Evolutionary conservation across 2,113 vertebrate species (phyloP), one percentile per base, ranked within the genome.

Genomic region (Corythaixoides concolor): DNA sequence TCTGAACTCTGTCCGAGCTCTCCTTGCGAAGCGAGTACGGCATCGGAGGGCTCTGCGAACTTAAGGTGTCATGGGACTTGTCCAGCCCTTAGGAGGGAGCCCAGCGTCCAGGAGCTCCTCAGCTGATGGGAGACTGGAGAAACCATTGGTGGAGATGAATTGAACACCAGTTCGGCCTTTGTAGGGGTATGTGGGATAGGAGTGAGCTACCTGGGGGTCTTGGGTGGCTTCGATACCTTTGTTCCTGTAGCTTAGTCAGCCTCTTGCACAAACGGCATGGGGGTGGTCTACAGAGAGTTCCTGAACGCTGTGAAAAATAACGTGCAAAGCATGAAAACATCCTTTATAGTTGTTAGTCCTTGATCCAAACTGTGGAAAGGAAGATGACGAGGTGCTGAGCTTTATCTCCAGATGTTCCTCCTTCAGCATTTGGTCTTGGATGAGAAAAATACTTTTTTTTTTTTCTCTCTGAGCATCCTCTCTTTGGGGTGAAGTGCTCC

Each of bases 181-280:
- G 50, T 41, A 23, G 14, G 16, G 23, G 1, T 0, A 3, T 33
- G 32, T 83, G 33, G 30, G 37, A 58, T 33, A 53, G 78, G 15
- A 74, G 3, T 7, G 67, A 69, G 47, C 22, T 80, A 41, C 27
- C 45, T 14, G 43, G 45, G 39, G 14, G 14, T 12, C 22, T 62
- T 45, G 37, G 6, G n/a, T 84, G 63, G 19, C 19, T 81, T 79
- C 72, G n/a, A 22, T 41, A 55, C 0, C 0, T 66, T 78, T 3
- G 0, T 66, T 79, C 7, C 30, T 0, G 0, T 13, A 77, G 33
- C 45, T 58, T 53, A 28, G 39, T 83, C 41, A 64, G 8, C 24
- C 27, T 88, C 0, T 2, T 5, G 12, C 19, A 7, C 17, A 66
- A 14, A 15, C 17, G 30, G 45, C 18, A 3, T 85, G 59, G 59